Conservation (phyloP, 1,140 invertebrate species). For the Ericerus pela region DNA sequence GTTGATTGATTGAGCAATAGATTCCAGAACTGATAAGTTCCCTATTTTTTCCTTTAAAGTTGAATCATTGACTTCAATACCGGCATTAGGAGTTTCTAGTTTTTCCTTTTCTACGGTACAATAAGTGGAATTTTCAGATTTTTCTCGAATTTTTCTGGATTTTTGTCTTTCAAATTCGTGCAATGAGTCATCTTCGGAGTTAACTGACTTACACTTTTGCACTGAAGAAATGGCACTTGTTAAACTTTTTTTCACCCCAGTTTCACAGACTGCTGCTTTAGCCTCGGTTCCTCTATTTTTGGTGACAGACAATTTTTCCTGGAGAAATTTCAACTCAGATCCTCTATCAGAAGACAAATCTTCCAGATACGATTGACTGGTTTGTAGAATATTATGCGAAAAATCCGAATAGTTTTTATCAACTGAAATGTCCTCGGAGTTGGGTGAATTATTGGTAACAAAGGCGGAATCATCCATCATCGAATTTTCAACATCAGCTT, state of each 20-base stretch:
- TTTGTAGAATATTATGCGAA: neutral
- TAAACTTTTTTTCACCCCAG: too few species aligned
- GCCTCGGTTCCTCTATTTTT: too few species aligned
- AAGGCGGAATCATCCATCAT: conserved; percentile 23
- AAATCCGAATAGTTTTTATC: conserved; percentile 30
- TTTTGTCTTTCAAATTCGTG: conserved; percentile 23
- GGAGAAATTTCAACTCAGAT: too few species aligned
- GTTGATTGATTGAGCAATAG: conserved; percentile 39
- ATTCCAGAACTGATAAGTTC: conserved; percentile 28
- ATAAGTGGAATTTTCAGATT: neutral
- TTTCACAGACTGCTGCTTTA: too few species aligned
- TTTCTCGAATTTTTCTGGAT: conserved; percentile 3
- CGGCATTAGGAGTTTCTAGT: too few species aligned
- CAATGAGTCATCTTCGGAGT: conserved; percentile 25
- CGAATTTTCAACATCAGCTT: conserved; percentile 64
- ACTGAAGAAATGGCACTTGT: too few species aligned
- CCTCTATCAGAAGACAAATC: too few species aligned
- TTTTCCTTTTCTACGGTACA: neutral
- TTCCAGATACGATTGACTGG: conserved; percentile 3
- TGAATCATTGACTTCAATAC: too few species aligned
- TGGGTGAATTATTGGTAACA: neutral
- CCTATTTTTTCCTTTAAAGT: conserved; percentile 9
- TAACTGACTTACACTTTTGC: conserved; percentile 19
- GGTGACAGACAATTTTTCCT: too few species aligned
- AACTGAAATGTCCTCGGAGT: conserved; percentile 11